Conservation (phyloP, 2,888 invertebrate species). For the Agelastica alni region DNA sequence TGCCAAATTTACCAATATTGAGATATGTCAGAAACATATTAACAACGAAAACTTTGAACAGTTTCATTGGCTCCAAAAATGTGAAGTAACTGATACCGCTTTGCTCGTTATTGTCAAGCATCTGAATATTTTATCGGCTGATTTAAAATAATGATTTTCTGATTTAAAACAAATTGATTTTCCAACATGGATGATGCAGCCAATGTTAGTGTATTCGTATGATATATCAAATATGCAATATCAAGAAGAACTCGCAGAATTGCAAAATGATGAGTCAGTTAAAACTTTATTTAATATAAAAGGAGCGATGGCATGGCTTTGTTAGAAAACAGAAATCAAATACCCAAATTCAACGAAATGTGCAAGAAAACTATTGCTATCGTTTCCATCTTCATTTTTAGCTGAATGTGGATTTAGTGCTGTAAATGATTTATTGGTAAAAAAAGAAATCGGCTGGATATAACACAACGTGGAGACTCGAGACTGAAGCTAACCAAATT, state of each 20-base stretch:
- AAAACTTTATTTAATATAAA: background rate
- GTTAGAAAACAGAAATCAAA: background rate
- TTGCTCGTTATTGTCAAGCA: background rate
- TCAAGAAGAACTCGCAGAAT: background rate
- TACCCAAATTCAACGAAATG: background rate
- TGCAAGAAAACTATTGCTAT: background rate
- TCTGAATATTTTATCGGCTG: background rate
- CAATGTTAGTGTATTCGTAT: background rate
- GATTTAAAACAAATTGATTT: background rate
- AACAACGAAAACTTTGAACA: too few relatives aligned
- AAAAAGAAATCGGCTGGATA: background rate
- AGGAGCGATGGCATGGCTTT: background rate
- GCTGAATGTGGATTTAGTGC: background rate
- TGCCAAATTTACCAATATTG: too few relatives aligned
- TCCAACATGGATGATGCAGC: background rate
- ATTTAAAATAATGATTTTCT: background rate
- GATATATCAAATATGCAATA: background rate
- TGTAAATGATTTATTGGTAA: background rate
- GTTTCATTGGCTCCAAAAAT: background rate
- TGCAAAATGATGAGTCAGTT: background rate
- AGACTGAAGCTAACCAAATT: too few relatives aligned
- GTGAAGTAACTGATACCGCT: conserved; percentile 2
- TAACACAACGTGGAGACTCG: background rate
- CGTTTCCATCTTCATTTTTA: background rate
- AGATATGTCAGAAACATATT: too few relatives aligned